phyloP scores from a whole-genome alignment of 2,888 invertebrate species.

The Eupithecia tripunctaria region DNA sequence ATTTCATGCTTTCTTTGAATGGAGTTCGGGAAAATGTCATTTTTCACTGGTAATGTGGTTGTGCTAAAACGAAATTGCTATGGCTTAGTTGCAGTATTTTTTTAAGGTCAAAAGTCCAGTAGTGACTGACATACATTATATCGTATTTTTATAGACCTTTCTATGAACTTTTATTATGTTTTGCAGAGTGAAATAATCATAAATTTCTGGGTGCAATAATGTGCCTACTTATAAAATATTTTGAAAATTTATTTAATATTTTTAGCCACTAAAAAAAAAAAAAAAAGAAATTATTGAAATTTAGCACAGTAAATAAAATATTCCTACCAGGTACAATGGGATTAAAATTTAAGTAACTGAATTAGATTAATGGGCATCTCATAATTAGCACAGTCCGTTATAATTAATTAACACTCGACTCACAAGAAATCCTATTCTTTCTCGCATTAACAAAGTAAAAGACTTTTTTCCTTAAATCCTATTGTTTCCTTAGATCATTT shows the following conservation, averaged over 20 bases:
- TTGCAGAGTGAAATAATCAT: no score
- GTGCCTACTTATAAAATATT: no score
- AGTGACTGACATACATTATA: no score
- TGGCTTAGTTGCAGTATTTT: background rate
- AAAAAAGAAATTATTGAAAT: no score
- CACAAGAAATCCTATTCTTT: slow-evolving; percentile 6
- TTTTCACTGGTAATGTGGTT: slow-evolving; percentile 23
- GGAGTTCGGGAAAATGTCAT: slow-evolving; percentile 31
- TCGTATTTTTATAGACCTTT: no score
- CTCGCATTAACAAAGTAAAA: slow-evolving; percentile 29
- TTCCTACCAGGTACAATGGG: no score
- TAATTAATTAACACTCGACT: slow-evolving; percentile 1
- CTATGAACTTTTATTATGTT: no score
- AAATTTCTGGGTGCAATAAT: no score
- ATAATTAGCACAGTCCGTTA: background rate
- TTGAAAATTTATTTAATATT: no score
- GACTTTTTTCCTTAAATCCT: slow-evolving; percentile 45
- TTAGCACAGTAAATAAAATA: no score
- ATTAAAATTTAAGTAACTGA: background rate
- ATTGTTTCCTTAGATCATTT: slow-evolving; percentile 51
- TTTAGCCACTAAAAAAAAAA: no score
- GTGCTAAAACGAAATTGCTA: slow-evolving; percentile 5
- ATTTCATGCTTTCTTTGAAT: slow-evolving; percentile 29
- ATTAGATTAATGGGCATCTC: background rate
- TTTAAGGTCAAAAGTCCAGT: background rate